Evolutionary conservation across 1,140 invertebrate species (phyloP).

Genomic region (Ostrea denselamellosa): DNA sequence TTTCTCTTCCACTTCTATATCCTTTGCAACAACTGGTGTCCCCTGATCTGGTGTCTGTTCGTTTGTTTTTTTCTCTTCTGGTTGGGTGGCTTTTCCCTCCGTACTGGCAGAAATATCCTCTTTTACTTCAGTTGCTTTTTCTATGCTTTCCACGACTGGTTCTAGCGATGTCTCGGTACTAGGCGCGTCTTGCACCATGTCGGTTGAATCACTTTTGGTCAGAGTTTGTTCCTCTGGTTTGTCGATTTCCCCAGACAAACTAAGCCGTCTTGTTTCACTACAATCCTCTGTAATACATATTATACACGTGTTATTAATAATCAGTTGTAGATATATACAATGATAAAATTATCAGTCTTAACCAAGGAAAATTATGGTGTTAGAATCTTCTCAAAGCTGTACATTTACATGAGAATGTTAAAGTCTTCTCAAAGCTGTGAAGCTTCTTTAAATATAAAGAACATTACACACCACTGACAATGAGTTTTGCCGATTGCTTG

Average conservation of each 20-base stretch:
- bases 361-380: too few species aligned
- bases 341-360: too few species aligned
- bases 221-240: conserved; percentile 2
- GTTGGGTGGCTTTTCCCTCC: background rate
- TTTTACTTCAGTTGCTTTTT: background rate
- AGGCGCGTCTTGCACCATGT: conserved; percentile 10
- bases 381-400: background rate
- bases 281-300: background rate
- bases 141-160: background rate
- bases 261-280: background rate
- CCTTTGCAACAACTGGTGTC: background rate
- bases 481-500: conserved; percentile 28
- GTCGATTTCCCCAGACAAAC: background rate
- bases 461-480: conserved; percentile 18
- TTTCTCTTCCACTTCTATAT: background rate
- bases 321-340: background rate
- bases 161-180: background rate
- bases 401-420: background rate
- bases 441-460: background rate
- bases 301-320: background rate
- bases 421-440: background rate
- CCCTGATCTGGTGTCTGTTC: background rate
- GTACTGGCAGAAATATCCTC: background rate
- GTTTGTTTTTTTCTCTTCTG: background rate
- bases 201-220: background rate